phyloP scores from a whole-genome alignment of 2,888 invertebrate species.

The Leptothorax acervorum region DNA sequence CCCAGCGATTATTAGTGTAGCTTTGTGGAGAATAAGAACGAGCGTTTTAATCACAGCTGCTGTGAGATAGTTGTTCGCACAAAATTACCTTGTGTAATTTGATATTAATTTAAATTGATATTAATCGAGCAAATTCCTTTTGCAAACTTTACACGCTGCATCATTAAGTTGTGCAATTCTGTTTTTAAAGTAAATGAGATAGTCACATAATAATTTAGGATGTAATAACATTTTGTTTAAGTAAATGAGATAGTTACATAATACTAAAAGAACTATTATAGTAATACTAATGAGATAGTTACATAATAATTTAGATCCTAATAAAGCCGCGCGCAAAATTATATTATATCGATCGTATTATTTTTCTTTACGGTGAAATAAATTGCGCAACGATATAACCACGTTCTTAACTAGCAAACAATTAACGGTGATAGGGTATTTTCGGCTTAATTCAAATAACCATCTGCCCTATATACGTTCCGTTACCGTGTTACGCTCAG shows the following conservation, averaged over 20 bases:
- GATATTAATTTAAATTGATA: slow-evolving; percentile 20
- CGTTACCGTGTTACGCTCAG: slow-evolving; percentile 66
- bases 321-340: not conserved
- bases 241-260: no score
- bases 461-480: slow-evolving; percentile 34
- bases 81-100: slow-evolving; percentile 6
- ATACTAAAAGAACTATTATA: no score
- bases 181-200: not conserved
- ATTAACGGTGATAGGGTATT: slow-evolving; percentile 30
- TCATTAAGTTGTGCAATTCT: not conserved
- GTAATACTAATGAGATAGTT: not conserved
- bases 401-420: slow-evolving; percentile 10
- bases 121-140: not conserved
- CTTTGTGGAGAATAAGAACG: slow-evolving; percentile 14
- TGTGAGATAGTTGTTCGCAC: not conserved
- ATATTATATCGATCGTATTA: not conserved
- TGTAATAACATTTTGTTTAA: no score
- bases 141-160: not conserved
- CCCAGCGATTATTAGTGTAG: slow-evolving; percentile 30
- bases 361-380: not conserved
- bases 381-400: not conserved
- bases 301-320: not conserved
- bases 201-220: not conserved
- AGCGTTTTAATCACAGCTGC: slow-evolving; percentile 28
- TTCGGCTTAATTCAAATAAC: slow-evolving; percentile 40